Conservation (phyloP, 2,113 vertebrate genomes). For the Thunnus thynnus region DNA sequence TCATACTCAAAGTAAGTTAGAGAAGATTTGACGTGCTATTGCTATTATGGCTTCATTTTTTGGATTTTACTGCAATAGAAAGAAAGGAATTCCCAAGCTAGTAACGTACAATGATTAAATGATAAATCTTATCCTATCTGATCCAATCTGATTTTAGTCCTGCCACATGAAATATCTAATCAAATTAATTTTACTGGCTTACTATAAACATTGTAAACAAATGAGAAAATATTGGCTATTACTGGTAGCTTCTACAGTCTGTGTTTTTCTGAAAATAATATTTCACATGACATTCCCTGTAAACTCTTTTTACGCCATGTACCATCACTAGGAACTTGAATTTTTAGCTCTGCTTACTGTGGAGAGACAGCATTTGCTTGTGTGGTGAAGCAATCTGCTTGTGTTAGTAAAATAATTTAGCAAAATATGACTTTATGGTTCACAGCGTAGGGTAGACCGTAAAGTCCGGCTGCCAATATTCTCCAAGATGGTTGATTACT, state of each 20-base stretch:
- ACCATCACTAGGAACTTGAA: background rate
- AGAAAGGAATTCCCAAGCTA: background rate
- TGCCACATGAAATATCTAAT: background rate
- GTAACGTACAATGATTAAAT: background rate
- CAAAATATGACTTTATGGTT: background rate
- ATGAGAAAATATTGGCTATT: too few relatives aligned
- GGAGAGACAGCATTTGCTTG: conserved; percentile 24
- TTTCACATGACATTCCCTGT: background rate
- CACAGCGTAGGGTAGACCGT: background rate
- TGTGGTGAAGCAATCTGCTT: conserved; percentile 25
- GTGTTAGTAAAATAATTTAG: conserved; percentile 25
- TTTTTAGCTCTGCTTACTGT: background rate
- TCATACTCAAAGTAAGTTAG: conserved; percentile 93
- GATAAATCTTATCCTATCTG: conserved; percentile 4
- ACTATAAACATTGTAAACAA: too few relatives aligned
- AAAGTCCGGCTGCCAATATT: background rate
- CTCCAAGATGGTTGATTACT: conserved; percentile 19
- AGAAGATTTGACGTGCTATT: background rate
- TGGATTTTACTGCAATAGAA: background rate
- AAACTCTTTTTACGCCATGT: background rate
- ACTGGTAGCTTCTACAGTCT: too few relatives aligned
- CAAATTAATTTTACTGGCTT: too few relatives aligned
- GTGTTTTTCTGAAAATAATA: background rate
- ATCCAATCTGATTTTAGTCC: background rate
- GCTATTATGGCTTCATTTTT: background rate